A percentile compares a stretch with the other conserved stretches of the same genome.
Evolutionary conservation across 2,113 vertebrate genomes (phyloP).

Genomic region (Mobula birostris): DNA sequence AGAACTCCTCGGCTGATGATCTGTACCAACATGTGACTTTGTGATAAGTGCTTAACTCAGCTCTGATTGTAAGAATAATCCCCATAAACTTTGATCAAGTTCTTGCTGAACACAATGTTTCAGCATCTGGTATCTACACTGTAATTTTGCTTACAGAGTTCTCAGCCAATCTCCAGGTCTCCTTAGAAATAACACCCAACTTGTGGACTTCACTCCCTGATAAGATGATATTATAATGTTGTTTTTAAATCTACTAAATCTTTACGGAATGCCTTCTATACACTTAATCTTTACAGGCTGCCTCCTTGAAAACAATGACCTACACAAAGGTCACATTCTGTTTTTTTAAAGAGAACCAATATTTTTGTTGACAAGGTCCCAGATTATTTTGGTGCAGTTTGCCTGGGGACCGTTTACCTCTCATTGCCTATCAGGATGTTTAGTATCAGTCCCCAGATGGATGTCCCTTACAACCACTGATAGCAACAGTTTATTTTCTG

Average conservation of each 20-base stretch:
- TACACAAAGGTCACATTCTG: neutral
- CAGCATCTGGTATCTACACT: neutral
- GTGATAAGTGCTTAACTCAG: slow-evolving; percentile 6
- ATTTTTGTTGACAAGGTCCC: neutral
- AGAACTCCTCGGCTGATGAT: neutral
- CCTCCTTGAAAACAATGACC: neutral
- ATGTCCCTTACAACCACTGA: neutral
- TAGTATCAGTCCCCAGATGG: neutral
- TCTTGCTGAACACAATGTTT: neutral
- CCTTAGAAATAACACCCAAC: neutral
- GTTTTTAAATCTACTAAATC: neutral
- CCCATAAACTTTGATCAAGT: neutral
- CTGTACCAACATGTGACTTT: neutral
- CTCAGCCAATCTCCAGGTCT: neutral
- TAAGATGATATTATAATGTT: neutral
- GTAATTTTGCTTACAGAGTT: neutral
- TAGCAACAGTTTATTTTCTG: neutral
- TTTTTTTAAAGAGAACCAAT: neutral
- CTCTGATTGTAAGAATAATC: neutral
- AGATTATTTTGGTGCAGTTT: neutral
- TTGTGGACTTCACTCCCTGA: neutral
- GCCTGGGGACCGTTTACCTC: neutral
- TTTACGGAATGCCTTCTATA: neutral
- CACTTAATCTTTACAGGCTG: neutral
- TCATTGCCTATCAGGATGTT: neutral